Base-by-base conservation (phyloP, 2,888 invertebrate species). In the Meghimatium bilineatum region DNA sequence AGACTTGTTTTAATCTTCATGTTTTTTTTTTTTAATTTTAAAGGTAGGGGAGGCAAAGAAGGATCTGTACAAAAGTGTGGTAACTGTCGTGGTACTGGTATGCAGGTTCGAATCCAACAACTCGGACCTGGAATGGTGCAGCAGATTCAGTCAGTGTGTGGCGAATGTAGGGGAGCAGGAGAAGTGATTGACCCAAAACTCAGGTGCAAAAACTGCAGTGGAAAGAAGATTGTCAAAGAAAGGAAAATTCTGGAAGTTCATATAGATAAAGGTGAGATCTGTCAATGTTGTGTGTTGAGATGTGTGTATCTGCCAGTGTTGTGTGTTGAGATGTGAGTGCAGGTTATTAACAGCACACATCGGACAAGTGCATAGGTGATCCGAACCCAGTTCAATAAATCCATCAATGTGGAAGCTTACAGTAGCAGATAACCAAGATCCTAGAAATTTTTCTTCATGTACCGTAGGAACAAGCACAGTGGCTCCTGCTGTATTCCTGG, bases 201-300 rank as follows among this genome's bases (percentile, higher is more conserved):
- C 93, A 96, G 97, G 85, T 99, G 99, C 95, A 98, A 98, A 94
- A 95, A 95, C 85, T 99, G 99, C 93, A 95, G 96, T 92, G 99
- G 99, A 26, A 96, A 96, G 87, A 99, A 98, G 92, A 97, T 97
- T 14, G 95, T 97, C 17, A 95, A 97, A 80, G 97, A 98, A 90
- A 96, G 98, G 85, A 98, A 98, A 94, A 97, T 98, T 88, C 94
- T 99, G 2, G 99, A 99, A 94, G 98, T 99, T 26, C 97, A 98
- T 92, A 96, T 99, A 80, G 98, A 98, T 91, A 96, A 95, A 93
- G 95, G 93, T 92, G 86, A 29, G 86, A 5, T 44, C 5, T n/a
- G n/a, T n/a, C n/a, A n/a, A n/a, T n/a, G n/a, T n/a, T 44, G 5
- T 44, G 12, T 44, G 44, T 44, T 44, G 44, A 44, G 44, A 44